Conservation (phyloP, 1,140 invertebrate species). For the Myzus persicae region DNA sequence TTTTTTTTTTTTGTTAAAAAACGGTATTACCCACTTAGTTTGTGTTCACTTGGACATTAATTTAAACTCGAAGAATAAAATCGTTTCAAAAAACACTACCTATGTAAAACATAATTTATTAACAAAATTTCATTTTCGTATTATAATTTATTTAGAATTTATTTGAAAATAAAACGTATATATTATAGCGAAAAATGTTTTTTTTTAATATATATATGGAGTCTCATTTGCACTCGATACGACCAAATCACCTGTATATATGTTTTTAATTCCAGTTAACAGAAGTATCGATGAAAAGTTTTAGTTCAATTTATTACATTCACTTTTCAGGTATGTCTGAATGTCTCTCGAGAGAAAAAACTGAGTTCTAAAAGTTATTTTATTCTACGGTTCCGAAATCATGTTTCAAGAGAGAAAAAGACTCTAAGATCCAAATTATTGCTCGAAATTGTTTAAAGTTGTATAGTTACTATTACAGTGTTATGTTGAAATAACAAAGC, state of each 20-base stretch:
- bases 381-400: background rate
- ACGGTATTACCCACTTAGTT: background rate
- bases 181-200: background rate
- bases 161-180: background rate
- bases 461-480: no score
- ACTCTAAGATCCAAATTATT: constrained; percentile 5
- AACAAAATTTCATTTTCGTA: background rate
- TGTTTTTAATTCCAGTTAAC: constrained; percentile 26
- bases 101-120: background rate
- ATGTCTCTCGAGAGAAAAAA: constrained; percentile 19
- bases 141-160: no score
- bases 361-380: constrained; percentile 39
- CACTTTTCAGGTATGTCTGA: background rate
- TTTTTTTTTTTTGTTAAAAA: background rate
- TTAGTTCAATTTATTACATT: constrained; percentile 43
- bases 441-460: background rate
- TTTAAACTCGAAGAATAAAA: background rate
- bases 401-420: constrained; percentile 1
- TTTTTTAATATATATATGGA: background rate
- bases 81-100: background rate
- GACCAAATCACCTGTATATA: background rate
- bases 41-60: background rate
- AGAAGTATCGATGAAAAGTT: constrained; percentile 39
- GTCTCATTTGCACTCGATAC: background rate
- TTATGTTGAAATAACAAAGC: background rate